Conservation (phyloP, 2,797 vertebrate genomes). For the Lepus oiostolus region DNA sequence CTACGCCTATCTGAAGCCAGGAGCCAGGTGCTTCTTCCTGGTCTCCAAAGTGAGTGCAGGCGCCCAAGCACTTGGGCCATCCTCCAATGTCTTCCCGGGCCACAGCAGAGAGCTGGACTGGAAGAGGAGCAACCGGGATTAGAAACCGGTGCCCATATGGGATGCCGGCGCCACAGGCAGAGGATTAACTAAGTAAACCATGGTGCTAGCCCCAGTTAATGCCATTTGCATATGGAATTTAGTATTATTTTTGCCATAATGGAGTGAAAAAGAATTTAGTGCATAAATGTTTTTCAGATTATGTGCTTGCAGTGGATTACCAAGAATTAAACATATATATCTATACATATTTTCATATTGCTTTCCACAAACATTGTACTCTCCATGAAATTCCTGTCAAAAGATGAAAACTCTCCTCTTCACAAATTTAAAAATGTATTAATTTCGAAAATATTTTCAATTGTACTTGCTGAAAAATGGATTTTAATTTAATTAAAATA, state of each 20-base stretch:
- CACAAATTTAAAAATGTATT: neutral
- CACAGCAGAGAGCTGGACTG: too few species aligned
- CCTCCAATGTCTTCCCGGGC: too few species aligned
- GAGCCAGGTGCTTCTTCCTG: too few species aligned
- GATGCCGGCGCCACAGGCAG: too few species aligned
- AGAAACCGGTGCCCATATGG: too few species aligned
- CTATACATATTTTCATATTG: conserved; percentile 29
- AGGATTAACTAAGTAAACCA: too few species aligned
- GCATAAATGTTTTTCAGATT: neutral
- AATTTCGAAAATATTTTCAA: neutral
- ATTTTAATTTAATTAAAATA: conserved; percentile 35
- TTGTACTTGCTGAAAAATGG: neutral
- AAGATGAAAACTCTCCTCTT: neutral
- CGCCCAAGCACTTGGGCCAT: too few species aligned
- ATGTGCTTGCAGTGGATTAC: neutral
- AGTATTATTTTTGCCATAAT: neutral
- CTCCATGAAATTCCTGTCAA: neutral
- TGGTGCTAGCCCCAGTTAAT: neutral
- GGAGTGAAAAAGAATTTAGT: neutral
- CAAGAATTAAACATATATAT: neutral
- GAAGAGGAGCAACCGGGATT: too few species aligned
- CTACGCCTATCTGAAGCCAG: too few species aligned
- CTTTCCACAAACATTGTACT: neutral
- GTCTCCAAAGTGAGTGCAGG: too few species aligned
- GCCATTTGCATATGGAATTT: neutral